Evolutionary conservation across 2,888 invertebrate genomes (phyloP), one percentile per base, ranked within the genome.

Genomic region (Cryptocephalus moraei): DNA sequence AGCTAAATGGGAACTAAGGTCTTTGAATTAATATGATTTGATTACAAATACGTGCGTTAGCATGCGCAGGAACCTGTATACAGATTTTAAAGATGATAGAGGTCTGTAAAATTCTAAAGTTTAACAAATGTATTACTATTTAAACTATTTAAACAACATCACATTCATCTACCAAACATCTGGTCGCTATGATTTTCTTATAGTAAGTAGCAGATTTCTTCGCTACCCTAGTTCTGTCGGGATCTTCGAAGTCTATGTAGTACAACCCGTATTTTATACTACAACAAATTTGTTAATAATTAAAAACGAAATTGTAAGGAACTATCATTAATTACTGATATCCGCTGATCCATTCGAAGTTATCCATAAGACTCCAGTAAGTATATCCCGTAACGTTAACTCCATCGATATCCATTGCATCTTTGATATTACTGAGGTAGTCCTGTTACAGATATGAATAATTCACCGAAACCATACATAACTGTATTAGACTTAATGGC

Each of bases 251-350:
- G 62, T 88, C 79, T 0, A 87, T 82, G 57, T 78, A 72, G 56
- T 80, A 81, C 0, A 88, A 56, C 8, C 88, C 88, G 65, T 83
- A 86, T 62, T 75, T 77, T 54, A 76, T 74, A 8, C 82, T 83
- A 22, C 22, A 22, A 22, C 2, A 22, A 6, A 6, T 22, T 22
- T 6, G 2, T 22, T 22, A 4, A 4, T 22, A 22, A 22, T 22
- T 22, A 22, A 22, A 22, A 22, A 22, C 22, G 22, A 22, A 22
- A 6, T 22, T 22, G 22, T 22, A 22, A 6, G 3, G 6, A 22
- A 2, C 6, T 22, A 22, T 22, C 6, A 2, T 41, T 32, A 52
- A 49, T 68, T 62, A 74, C 69, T 62, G 61, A 59, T 76, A 80
- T 13, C 77, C 78, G 36, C 63, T 62, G 2, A 61, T 62, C 79